phyloP scores from a whole-genome alignment of 2,888 invertebrate species.

The Melanophora roralis region DNA sequence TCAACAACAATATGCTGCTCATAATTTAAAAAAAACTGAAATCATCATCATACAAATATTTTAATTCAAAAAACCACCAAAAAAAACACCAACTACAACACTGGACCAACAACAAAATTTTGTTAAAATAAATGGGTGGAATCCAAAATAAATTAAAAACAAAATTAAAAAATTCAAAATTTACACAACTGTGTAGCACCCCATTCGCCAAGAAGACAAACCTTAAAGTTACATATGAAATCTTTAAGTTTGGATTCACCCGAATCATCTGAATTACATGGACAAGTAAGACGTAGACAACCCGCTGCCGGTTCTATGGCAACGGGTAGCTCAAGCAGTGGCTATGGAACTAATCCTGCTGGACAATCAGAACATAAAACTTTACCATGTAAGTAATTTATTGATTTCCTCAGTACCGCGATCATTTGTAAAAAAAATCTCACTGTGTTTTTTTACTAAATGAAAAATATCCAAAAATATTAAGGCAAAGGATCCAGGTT shows the following conservation, averaged over 20 bases:
- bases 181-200: constrained; percentile 83
- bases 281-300: constrained; percentile 83
- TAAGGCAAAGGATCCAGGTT: too few relatives aligned
- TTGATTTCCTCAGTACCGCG: neutral
- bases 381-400: constrained; percentile 80
- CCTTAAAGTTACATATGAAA: constrained; percentile 98
- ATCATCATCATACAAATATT: constrained; percentile 47
- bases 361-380: constrained; percentile 77
- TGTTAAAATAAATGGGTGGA: constrained; percentile 3
- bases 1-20: constrained; percentile 44
- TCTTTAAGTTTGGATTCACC: constrained; percentile 97
- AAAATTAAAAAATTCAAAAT: neutral
- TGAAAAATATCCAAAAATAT: too few relatives aligned
- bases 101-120: constrained; percentile 21
- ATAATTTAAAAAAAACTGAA: constrained; percentile 51
- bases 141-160: neutral
- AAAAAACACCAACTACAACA: constrained; percentile 60
- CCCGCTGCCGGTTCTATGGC: constrained; percentile 80
- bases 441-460: too few relatives aligned
- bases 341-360: constrained; percentile 76
- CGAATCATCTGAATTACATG: constrained; percentile 90
- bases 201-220: constrained; percentile 96
- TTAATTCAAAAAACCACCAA: constrained; percentile 3
- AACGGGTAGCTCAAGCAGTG: constrained; percentile 71
- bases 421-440: neutral